A percentile compares a stretch with the other conserved stretches of the same genome.
Conservation (phyloP, 2,113 vertebrate species). For the Brachyistius frenatus region DNA sequence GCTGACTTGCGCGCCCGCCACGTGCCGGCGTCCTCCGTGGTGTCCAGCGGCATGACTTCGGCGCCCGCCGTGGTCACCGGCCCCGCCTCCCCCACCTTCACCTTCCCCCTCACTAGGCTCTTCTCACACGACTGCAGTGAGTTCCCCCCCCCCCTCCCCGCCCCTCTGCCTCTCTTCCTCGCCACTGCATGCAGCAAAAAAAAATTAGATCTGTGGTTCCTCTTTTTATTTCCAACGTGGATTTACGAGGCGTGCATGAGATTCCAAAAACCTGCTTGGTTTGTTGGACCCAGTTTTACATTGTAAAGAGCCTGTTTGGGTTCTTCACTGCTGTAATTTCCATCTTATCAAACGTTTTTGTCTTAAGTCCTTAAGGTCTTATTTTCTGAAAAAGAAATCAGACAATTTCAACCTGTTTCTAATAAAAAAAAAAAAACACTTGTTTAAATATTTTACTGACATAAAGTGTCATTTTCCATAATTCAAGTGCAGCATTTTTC, state of each 20-base stretch:
- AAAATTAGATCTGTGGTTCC: constrained; percentile 8
- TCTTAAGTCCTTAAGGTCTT: neutral
- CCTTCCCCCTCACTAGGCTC: constrained; percentile 91
- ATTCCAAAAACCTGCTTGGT: constrained; percentile 2
- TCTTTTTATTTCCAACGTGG: neutral
- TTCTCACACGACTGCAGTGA: constrained; percentile 98
- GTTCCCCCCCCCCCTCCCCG: constrained; percentile 67
- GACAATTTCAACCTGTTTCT: neutral
- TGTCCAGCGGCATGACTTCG: constrained; percentile 95
- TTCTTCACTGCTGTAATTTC: neutral
- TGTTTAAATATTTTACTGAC: neutral
- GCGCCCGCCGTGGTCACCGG: constrained; percentile 89
- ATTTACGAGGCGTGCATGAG: constrained; percentile 25
- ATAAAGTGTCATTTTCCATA: neutral
- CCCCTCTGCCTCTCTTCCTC: neutral
- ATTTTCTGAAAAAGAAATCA: neutral
- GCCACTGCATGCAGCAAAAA: constrained; percentile 67
- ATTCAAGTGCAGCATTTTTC: neutral
- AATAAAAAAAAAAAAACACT: neutral
- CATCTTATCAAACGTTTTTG: constrained; percentile 31
- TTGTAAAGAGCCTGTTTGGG: neutral
- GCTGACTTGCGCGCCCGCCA: constrained; percentile 96
- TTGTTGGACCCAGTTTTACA: neutral
- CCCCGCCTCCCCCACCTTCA: constrained; percentile 92
- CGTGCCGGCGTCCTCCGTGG: constrained; percentile 95